These are phyloP conservation scores for Engraulis encrasicolus DNA, from an alignment of 2,113 vertebrate genomes.

Conservation along the genomic window DNA sequence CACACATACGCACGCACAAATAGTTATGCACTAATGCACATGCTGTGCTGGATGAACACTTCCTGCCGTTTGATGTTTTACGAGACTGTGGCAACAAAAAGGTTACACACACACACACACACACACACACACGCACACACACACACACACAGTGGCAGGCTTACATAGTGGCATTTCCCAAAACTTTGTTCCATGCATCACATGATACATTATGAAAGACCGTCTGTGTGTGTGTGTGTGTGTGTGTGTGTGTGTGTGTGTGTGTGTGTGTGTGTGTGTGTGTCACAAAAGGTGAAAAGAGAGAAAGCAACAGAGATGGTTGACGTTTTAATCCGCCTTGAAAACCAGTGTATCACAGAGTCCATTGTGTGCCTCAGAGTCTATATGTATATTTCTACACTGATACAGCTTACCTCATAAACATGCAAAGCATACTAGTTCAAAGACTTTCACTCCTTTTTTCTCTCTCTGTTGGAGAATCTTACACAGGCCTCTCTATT, in stretches of 20 bases:
- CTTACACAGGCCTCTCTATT: no score
- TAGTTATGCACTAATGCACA: no score
- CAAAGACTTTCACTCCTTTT: no score
- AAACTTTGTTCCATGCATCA: neutral
- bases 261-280: no score
- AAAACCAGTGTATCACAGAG: constrained; percentile 24
- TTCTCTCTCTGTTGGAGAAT: no score
- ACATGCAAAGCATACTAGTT: constrained; percentile 58
- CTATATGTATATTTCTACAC: constrained; percentile 25
- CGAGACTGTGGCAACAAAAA: neutral
- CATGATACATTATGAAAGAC: neutral
- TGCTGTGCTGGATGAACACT: neutral
- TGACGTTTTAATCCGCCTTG: constrained; percentile 2
- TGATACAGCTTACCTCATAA: constrained; percentile 35
- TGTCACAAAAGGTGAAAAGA: no score
- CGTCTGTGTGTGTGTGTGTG: no score
- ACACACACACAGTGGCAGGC: no score
- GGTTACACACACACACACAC: neutral
- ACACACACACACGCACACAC: neutral
- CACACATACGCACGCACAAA: neutral
- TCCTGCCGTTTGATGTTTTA: neutral
- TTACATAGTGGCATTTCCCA: no score
- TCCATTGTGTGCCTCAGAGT: constrained; percentile 28
- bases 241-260: no score
- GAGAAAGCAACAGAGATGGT: neutral